phyloP scores from a whole-genome alignment of 2,797 vertebrate species.

The Gymnocypris eckloni region DNA sequence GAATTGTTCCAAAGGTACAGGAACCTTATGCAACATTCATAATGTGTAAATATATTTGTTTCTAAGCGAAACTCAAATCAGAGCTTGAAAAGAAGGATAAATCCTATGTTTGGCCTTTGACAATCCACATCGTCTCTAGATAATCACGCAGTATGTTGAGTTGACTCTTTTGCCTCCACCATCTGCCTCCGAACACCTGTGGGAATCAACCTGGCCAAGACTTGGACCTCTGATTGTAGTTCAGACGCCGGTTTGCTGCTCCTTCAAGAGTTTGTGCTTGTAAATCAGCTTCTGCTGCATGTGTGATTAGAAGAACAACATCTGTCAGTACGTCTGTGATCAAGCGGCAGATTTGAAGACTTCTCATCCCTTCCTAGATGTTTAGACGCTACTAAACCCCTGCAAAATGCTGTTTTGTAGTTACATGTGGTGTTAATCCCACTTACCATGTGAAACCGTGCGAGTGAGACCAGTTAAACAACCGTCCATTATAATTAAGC shows the following conservation, averaged over 20 bases:
- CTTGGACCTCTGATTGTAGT: not conserved
- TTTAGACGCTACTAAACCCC: not conserved
- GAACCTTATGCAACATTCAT: not conserved
- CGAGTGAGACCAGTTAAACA: slow-evolving; percentile 12
- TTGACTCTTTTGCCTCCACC: not conserved
- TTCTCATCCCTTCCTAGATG: not conserved
- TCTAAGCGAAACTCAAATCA: not conserved
- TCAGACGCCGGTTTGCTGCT: not conserved
- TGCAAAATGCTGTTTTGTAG: slow-evolving; percentile 21
- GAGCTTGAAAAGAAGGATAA: not conserved
- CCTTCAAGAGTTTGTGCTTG: slow-evolving; percentile 3
- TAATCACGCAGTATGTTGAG: not conserved
- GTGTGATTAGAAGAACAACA: slow-evolving; percentile 15
- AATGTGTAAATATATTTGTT: not conserved
- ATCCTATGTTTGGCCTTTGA: not conserved
- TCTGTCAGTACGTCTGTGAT: not conserved
- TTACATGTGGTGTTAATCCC: slow-evolving; percentile 16
- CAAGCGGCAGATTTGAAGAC: not conserved
- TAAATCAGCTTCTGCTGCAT: slow-evolving; percentile 3
- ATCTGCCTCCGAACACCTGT: not conserved
- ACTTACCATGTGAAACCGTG: not conserved
- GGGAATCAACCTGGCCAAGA: not conserved
- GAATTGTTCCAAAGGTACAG: not conserved
- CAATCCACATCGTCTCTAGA: not conserved
- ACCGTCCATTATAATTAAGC: slow-evolving; percentile 17